These are phyloP conservation scores for Chaetoderma sp. DNA, from an alignment of 2,888 invertebrate genomes.

Conservation along the genomic window DNA sequence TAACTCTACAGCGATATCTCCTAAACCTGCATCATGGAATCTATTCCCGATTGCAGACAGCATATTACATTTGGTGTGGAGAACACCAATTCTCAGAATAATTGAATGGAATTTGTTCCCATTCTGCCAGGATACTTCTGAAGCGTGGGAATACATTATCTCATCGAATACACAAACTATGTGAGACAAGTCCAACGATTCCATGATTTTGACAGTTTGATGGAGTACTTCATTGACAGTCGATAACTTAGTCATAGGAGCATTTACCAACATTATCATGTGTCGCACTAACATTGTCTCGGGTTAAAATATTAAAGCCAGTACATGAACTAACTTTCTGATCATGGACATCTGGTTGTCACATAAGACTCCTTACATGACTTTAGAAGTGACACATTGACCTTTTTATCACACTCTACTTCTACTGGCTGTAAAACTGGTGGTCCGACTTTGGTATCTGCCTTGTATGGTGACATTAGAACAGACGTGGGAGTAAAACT, in stretches of 20 bases:
- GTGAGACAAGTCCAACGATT: background rate
- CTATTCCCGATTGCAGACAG: slow-evolving; percentile 10
- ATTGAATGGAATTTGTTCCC: background rate
- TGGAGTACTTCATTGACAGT: slow-evolving; percentile 20
- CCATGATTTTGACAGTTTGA: slow-evolving; percentile 18
- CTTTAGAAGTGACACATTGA: no score
- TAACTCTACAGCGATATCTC: slow-evolving; percentile 34
- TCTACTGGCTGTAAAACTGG: no score
- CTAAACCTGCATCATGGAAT: slow-evolving; percentile 37
- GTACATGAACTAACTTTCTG: no score
- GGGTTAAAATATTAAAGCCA: no score
- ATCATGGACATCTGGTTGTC: no score
- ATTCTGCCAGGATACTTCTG: background rate
- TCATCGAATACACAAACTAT: background rate
- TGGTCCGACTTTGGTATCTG: no score
- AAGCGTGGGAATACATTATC: background rate
- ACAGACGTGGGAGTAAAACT: no score
- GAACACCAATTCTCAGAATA: background rate
- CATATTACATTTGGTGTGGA: background rate
- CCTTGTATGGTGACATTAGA: no score
- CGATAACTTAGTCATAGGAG: slow-evolving; percentile 24
- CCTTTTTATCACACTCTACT: no score
- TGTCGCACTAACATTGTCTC: no score
- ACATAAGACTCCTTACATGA: no score
- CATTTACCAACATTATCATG: slow-evolving; percentile 23